Evolutionary conservation across 2,113 vertebrate genomes (phyloP), one percentile per base, ranked within the genome.

Genomic region (Xenotilapia longispinis): DNA sequence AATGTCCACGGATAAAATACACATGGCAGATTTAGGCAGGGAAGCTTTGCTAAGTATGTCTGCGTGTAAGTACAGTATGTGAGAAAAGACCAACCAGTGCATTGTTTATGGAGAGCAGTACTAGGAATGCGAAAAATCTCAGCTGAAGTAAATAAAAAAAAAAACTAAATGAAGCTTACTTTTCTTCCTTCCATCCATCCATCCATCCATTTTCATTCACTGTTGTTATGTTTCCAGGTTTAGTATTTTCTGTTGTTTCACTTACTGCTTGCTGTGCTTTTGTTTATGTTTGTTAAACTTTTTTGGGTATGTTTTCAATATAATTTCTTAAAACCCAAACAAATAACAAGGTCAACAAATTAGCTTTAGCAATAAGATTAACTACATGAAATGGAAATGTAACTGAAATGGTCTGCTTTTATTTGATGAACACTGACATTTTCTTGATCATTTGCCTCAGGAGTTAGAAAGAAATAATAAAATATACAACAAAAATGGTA

Each of bases 331-430:
- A 65, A 65, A 21, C 19, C 33, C 60, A 38, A 68, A 33, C 19
- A 68, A 68, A 38, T 68, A 68, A 38, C 60, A 38, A 68, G 60
- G 60, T 38, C 33, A 68, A 38, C 10, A 65, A 65, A 38, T 65
- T 38, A 65, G 33, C 60, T 1, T 65, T 21, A 38, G 60, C 11
- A 65, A 68, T 21, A 38, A 38, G 19, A 21, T 40, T 40, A 40
- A 1, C 33, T 65, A 65, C 33, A 65, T 65, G 28, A 28, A 6
- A 28, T 28, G 28, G 28, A 28, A 28, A 28, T 28, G 28, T n/a
- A n/a, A n/a, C 5, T 65, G 17, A 65, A 65, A 38, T 2, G 1
- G 0, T 65, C 60, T 36, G 31, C 3, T 0, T 68, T 68, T 1
- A 13, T 68, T 65, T 38, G 33, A 38, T 38, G 6, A 68, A 68